phyloP scores from a whole-genome alignment of 2,888 invertebrate species.

The Lydus trimaculatus region DNA sequence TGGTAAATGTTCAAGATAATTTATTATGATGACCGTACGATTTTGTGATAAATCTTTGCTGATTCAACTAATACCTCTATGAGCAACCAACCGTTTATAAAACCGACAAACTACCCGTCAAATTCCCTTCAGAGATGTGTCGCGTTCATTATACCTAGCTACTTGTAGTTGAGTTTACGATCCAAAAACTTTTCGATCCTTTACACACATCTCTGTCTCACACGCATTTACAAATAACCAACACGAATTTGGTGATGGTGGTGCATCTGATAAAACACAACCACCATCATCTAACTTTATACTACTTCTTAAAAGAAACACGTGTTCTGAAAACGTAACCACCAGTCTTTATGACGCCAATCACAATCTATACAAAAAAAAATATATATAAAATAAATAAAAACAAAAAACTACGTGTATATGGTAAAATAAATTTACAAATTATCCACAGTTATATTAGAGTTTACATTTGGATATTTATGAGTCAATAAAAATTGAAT shows the following conservation, averaged over 20 bases:
- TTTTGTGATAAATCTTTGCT: slow-evolving; percentile 23
- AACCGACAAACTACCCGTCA: slow-evolving; percentile 33
- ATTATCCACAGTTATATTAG: background rate
- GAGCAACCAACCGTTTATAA: slow-evolving; percentile 24
- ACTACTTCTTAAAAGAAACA: slow-evolving; percentile 7
- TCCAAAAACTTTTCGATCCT: slow-evolving; percentile 25
- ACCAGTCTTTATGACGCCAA: background rate
- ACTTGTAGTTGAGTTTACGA: slow-evolving; percentile 30
- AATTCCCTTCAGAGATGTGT: slow-evolving; percentile 32
- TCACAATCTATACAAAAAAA: background rate
- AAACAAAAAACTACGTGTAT: background rate
- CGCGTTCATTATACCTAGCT: slow-evolving; percentile 28
- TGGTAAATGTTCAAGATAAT: background rate
- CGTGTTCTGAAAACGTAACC: slow-evolving; percentile 1
- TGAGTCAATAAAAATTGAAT: background rate
- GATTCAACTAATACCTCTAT: slow-evolving; percentile 30
- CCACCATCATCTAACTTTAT: background rate
- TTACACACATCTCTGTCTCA: background rate
- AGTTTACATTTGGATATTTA: background rate
- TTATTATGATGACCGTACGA: background rate
- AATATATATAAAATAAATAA: background rate
- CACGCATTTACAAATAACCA: slow-evolving; percentile 13
- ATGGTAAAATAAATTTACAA: background rate
- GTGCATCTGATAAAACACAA: background rate
- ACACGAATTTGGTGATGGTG: slow-evolving; percentile 14